Base-by-base conservation (phyloP, 2,113 vertebrate species). In the Pelecanus crispus region DNA sequence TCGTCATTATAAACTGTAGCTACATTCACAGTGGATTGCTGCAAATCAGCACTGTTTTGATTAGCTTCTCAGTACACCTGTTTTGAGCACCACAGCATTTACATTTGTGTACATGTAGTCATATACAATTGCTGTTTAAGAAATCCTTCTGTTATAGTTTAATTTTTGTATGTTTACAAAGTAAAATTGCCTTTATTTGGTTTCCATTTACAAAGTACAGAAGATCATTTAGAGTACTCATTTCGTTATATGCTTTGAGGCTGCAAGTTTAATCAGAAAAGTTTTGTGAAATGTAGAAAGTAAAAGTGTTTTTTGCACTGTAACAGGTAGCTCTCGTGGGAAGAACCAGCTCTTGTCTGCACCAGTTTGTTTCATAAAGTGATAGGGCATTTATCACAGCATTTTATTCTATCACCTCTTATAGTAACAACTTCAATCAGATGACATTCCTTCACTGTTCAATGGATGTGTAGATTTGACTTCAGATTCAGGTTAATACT, bases 41-140 rank as follows among this genome's bases (percentile, higher is more conserved):
- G 84, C 21, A 84, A 62, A 92, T 72, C 67, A 68, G 44, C 22
- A 52, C n/a, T 74, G 32, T 70, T 95, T 53, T 79, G 62, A 56
- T 85, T 61, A 36, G 25, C 53, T 50, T 88, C 31, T 77, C 55
- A 45, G 56, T 25, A 34, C 34, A 52, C 34, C 56, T 65, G 52
- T 81, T 62, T n/a, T 66, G 67, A 70, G 72, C 59, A 77, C 10
- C 22, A 59, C 10, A 42, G 32, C 26, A 44, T 95, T 53, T 79
- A n/a, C 25, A 55, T 71, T 90, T 93, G 16, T 72, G 12, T 59
- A 44, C 17, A 3, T 40, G 3, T 17, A 71, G 61, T 26, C 34
- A 36, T 29, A 17, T 17, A 17, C 55, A 56, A 13, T 31, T 88
- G 31, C 45, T 78, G 16, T 6, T 84, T 44, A n/a, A 83, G 32